phyloP scores from a whole-genome alignment of 2,888 invertebrate genomes.

The Choreutis nemorana region DNA sequence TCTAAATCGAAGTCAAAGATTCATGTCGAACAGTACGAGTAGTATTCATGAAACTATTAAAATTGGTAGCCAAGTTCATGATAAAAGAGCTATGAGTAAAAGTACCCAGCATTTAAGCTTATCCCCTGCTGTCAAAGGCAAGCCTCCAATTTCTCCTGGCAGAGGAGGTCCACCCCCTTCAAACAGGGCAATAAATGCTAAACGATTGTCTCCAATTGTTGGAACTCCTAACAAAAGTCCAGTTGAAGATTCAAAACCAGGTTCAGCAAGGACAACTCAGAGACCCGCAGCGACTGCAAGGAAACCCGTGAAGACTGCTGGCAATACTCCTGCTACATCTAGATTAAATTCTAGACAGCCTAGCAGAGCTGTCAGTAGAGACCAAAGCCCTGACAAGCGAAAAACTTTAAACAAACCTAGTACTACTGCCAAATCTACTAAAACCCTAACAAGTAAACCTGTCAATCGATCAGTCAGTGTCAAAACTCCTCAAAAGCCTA shows the following conservation, averaged over 20 bases:
- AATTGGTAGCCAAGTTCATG: slow-evolving; percentile 44
- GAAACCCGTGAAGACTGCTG: slow-evolving; percentile 38
- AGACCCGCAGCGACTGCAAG: slow-evolving; percentile 32
- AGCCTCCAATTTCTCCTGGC: slow-evolving; percentile 57
- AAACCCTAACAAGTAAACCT: slow-evolving; percentile 22
- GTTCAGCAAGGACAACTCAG: slow-evolving; percentile 31
- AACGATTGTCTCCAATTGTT: slow-evolving; percentile 57
- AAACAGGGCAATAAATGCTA: slow-evolving; percentile 47
- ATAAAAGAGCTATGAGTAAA: slow-evolving; percentile 43
- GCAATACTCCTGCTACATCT: slow-evolving; percentile 43
- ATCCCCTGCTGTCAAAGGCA: slow-evolving; percentile 45
- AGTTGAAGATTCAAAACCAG: slow-evolving; percentile 38
- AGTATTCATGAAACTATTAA: slow-evolving; percentile 55
- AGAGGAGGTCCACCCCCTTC: slow-evolving; percentile 55
- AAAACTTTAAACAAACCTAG: slow-evolving; percentile 23
- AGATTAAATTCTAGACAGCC: slow-evolving; percentile 51
- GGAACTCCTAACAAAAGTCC: slow-evolving; percentile 61
- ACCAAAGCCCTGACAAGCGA: slow-evolving; percentile 50
- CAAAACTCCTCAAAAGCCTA: slow-evolving; percentile 33
- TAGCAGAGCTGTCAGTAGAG: slow-evolving; percentile 45
- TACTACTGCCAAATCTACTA: slow-evolving; percentile 13
- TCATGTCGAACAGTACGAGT: slow-evolving; percentile 56
- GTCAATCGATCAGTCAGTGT: slow-evolving; percentile 34
- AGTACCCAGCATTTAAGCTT: slow-evolving; percentile 48
- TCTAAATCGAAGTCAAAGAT: slow-evolving; percentile 38